Evolutionary conservation across 2,113 vertebrate species (phyloP), one percentile per base, ranked within the genome.

Genomic region (Oophaga pumilio): DNA sequence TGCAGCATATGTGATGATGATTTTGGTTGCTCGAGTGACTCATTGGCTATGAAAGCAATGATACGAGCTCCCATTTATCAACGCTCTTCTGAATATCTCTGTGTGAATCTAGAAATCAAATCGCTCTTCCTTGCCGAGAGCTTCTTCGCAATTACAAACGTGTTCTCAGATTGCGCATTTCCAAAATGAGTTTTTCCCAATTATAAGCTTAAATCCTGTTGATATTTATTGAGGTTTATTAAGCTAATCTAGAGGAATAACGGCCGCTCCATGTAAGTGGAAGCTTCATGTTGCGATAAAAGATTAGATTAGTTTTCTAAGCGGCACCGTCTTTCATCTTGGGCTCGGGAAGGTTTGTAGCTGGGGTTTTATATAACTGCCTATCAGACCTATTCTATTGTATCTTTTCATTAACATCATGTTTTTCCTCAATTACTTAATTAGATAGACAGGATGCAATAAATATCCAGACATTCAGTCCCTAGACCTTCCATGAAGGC

Each of bases 121-220:
- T 92, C 93, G 94, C 95, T 94, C 92, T 95, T 94, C 93, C 93
- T 95, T 92, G 92, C 93, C 92, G 92, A 93, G 94, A 91, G 8
- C 85, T 52, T 93, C 91, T 90, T 92, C 91, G 89, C 93, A 94
- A 95, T 94, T 94, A 90, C 88, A 89, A 93, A 93, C 92, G 89
- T 90, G 87, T 90, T 90, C 80, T 89, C 13, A 89, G 20, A 90
- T 91, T 91, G 86, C 74, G 87, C 87, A 64, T 91, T 43, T 90
- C 91, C 86, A 76, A 90, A 90, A 93, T 93, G 86, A 94, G 92
- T 81, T 92, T 91, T 90, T 93, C 81, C 90, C 87, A 90, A 89
- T 53, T 0, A 0, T 76, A 78, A 91, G 87, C 43, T 90, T 87
- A 52, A 64, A 89, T 76, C 78, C 84, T 89, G 78, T 92, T 93